phyloP scores from a whole-genome alignment of 2,797 vertebrate species.

The Fundulus diaphanus region DNA sequence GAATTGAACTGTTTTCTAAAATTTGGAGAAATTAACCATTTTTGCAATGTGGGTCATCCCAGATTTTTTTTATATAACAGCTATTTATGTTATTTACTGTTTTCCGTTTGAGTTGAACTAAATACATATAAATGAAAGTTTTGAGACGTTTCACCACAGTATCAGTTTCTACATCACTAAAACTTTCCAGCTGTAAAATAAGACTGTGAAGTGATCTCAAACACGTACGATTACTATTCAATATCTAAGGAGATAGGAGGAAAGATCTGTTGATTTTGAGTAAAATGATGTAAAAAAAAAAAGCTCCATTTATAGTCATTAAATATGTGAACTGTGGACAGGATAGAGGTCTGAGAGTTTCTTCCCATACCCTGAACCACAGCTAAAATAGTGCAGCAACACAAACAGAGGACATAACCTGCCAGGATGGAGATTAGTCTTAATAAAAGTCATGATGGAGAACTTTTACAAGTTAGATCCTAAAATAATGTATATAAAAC shows the following conservation, averaged over 20 bases:
- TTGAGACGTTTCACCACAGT: not conserved
- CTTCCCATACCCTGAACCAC: not conserved
- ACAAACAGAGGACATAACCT: not conserved
- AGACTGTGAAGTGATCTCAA: not conserved
- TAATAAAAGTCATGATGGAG: not conserved
- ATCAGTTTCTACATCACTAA: not conserved
- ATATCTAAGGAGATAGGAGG: not conserved
- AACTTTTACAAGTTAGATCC: not conserved
- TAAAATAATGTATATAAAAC: not conserved
- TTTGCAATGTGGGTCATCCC: no score
- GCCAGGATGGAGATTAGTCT: not conserved
- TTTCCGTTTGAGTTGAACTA: not conserved
- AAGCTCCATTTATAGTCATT: not conserved
- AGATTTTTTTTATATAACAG: not conserved
- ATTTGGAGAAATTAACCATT: no score
- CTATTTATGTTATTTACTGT: not conserved
- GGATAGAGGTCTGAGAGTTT: not conserved
- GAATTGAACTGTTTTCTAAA: no score
- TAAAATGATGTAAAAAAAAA: not conserved
- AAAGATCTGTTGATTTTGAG: not conserved
- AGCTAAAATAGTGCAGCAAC: not conserved
- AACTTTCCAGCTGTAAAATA: not conserved
- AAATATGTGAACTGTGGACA: not conserved
- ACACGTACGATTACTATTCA: not conserved
- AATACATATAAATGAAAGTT: not conserved